Base-by-base conservation (phyloP, 1,140 invertebrate species). In the Mamestra configurata region DNA sequence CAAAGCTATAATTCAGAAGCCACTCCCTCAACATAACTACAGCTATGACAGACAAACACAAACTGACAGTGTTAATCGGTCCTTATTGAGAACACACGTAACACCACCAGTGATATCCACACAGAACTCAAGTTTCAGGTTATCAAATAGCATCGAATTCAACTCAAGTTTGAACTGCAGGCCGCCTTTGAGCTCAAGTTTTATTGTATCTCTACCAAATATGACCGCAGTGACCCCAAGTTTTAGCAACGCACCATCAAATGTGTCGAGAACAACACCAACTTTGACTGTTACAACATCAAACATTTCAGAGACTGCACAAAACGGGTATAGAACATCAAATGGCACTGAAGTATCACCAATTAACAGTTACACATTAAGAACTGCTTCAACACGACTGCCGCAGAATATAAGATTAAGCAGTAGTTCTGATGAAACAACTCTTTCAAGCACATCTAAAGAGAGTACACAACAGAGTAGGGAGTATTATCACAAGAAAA, bases 401-500 rank as follows among this genome's bases (percentile, higher is more conserved):
- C 22, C 0, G 71, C 79, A 55, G 18, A 27, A 70, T 27, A 13
- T 20, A 5, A 49, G 20, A 10, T 27, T 8, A 0, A 57, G 40
- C 6, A 59, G 61, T 4, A 64, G 35, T 35, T 37, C 53, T 27
- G 35, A 57, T 15, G 72, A 75, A 18, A 75, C 22, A 7, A 40
- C 22, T 2, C 11, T 73, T 2, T 55, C 49, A 37, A 59, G n/a
- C 15, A 10, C 3, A 24, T 77, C 18, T 10, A 77, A 73, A 35
- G 49, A 80, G 6, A 59, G 78, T n/a, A 8, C 40, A 13, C 18
- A 27, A 0, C 78, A 70, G 70, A 20, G 78, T 15, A 82, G 81
- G 0, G 79, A 82, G 6, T 89, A 89, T 72, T 90, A 85, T 73
- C 84, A 88, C 75, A 87, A 88, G 64, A 90, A 90, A 31, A 86